A percentile compares a stretch with the other conserved stretches of the same genome.
Conservation (phyloP, 2,888 invertebrate genomes). For the Crossocerus cetratus region DNA sequence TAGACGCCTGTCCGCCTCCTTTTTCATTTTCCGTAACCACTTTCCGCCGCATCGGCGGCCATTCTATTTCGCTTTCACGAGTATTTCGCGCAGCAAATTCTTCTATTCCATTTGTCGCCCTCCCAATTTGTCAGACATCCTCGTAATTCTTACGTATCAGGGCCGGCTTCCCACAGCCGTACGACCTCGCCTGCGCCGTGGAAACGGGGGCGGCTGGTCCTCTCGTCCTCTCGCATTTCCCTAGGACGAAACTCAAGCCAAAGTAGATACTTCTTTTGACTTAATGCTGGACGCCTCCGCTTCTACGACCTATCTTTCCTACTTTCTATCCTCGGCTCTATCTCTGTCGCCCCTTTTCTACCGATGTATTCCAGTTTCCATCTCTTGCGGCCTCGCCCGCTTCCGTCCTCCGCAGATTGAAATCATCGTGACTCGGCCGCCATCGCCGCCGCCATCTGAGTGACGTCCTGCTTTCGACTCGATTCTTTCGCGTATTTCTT, state of each 20-base stretch:
- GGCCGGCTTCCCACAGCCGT: not conserved
- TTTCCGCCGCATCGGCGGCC: not conserved
- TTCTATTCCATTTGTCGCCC: not conserved
- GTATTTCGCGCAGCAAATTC: not conserved
- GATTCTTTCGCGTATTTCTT: not conserved
- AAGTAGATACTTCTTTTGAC: slow-evolving; percentile 6
- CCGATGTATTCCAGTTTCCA: no score
- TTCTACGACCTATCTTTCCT: not conserved
- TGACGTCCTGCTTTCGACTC: not conserved
- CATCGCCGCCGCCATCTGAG: not conserved
- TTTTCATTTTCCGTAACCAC: slow-evolving; percentile 7
- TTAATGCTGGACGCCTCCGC: not conserved
- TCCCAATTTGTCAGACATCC: not conserved
- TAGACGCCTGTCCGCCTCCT: not conserved
- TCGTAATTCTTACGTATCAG: slow-evolving; percentile 11
- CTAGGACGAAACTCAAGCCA: not conserved
- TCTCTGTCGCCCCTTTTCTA: no score
- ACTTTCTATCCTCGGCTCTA: no score
- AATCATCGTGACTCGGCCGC: not conserved
- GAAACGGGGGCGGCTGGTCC: not conserved
- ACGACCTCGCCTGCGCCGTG: not conserved
- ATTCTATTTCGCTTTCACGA: not conserved
- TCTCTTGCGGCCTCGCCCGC: no score
- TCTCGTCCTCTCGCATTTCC: not conserved
- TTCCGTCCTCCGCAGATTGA: no score